phyloP scores from a whole-genome alignment of 2,888 invertebrate species.

The Tholera decimalis region DNA sequence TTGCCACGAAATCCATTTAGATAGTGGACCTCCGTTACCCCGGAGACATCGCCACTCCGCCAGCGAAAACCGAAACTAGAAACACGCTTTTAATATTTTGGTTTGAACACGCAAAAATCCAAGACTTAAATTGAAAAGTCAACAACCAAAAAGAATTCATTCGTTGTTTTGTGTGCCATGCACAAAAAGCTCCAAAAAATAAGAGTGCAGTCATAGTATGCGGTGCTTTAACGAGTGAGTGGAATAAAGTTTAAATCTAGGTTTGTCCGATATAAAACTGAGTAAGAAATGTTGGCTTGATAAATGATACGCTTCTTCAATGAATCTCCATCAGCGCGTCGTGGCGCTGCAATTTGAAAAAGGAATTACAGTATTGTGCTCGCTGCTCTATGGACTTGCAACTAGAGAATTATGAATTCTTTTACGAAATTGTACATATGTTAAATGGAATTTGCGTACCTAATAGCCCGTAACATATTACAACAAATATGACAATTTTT shows the following conservation, averaged over 20 bases:
- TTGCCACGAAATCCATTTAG: slow-evolving; percentile 53
- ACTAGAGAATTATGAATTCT: slow-evolving; percentile 60
- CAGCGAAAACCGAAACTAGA: slow-evolving; percentile 31
- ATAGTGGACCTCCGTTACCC: slow-evolving; percentile 51
- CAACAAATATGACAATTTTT: background rate
- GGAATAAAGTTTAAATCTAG: slow-evolving; percentile 81
- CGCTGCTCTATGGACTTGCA: slow-evolving; percentile 69
- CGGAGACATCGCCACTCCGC: slow-evolving; percentile 26
- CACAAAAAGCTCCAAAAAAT: slow-evolving; percentile 74
- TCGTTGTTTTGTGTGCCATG: slow-evolving; percentile 52
- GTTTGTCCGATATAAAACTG: slow-evolving; percentile 78
- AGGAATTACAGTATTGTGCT: slow-evolving; percentile 79
- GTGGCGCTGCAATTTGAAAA: slow-evolving; percentile 82
- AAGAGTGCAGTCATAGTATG: slow-evolving; percentile 76
- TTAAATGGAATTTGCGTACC: slow-evolving; percentile 2
- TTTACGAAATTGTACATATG: slow-evolving; percentile 14
- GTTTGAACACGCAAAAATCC: slow-evolving; percentile 40
- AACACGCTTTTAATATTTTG: slow-evolving; percentile 41
- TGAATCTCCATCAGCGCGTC: slow-evolving; percentile 87
- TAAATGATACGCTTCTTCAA: slow-evolving; percentile 86
- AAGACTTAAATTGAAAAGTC: slow-evolving; percentile 56
- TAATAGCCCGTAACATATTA: slow-evolving; percentile 5
- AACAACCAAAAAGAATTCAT: slow-evolving; percentile 52
- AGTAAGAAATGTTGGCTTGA: slow-evolving; percentile 84
- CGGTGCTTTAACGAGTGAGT: slow-evolving; percentile 75